Base-by-base conservation (phyloP, 2,797 vertebrate species). In the Ctenochaetus hawaiiensis region DNA sequence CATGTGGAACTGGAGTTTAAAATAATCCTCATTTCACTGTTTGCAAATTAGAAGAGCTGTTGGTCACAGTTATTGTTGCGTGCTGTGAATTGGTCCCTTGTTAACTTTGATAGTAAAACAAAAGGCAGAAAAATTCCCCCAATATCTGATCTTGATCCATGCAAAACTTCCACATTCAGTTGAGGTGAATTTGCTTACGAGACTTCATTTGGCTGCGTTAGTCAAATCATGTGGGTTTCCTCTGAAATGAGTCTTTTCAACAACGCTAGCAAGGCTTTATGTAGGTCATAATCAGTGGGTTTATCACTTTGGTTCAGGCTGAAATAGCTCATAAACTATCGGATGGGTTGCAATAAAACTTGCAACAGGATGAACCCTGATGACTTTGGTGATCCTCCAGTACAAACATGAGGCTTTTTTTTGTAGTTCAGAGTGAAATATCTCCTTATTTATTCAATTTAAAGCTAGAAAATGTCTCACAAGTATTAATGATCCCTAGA, bases 161-260 rank as follows among this genome's bases (percentile, higher is more conserved):
- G 17, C 6, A n/a, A 62, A 16, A 69, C 39, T 13, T 75, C 37
- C 23, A 22, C 16, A 16, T 58, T 67, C 26, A 62, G 30, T 41
- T 5, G 9, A 23, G 60, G 45, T 18, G 17, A 60, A 48, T 43
- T 49, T 60, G 47, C 44, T 23, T 47, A 41, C 47, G 53, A 57
- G 52, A 41, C 18, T 8, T 57, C 9, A 20, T 17, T 4, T 64
- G 44, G 16, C 17, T 9, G 37, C 22, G 22, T 12, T 20, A 16
- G 14, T 56, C 51, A 30, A 7, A 66, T 39, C 22, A 23, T 72
- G 14, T 14, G 16, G n/a, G 12, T 10, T 2, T 22, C 5, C 37
- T 54, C 7, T 6, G 47, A 48, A 2, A 16, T 22, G 18, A 1
- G 26, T 20, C 39, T 39, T 26, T 11, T 30, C 17, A 54, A 16